Conservation (phyloP, 2,113 vertebrate genomes). For the Cheilinus undulatus region DNA sequence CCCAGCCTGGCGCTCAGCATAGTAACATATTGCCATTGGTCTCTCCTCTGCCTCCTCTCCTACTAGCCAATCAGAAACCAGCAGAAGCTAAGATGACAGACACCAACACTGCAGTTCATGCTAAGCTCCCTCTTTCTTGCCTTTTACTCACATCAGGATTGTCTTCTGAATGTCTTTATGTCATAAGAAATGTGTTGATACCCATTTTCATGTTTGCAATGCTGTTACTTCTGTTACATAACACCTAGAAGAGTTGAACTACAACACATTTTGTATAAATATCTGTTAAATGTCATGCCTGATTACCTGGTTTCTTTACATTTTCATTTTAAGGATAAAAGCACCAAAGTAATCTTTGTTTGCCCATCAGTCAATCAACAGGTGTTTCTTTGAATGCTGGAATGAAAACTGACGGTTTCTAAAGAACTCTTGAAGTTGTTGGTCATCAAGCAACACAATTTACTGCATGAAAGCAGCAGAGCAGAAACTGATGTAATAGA, state of each 20-base stretch:
- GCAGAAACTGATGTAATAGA: not conserved
- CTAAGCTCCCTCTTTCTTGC: conserved; percentile 19
- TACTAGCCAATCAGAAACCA: conserved; percentile 55
- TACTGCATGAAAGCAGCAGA: not conserved
- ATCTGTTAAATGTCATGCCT: conserved; percentile 1
- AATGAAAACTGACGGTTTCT: not conserved
- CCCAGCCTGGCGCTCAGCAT: conserved; percentile 70
- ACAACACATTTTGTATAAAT: not conserved
- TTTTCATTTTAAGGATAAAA: no score
- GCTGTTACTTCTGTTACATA: not conserved
- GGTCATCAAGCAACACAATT: not conserved
- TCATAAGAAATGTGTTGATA: not conserved
- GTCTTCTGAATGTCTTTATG: not conserved
- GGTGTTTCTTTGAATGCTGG: not conserved
- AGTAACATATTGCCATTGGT: conserved; percentile 66
- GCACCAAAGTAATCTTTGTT: not conserved
- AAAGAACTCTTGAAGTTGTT: not conserved
- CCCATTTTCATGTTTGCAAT: not conserved
- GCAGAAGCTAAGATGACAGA: conserved; percentile 59
- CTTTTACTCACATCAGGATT: not conserved
- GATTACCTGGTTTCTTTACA: not conserved
- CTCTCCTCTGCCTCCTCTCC: conserved; percentile 55
- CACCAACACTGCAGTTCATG: conserved; percentile 25
- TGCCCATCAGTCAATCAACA: not conserved
- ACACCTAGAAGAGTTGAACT: not conserved